phyloP scores from a whole-genome alignment of 2,888 invertebrate genomes.

The Luffia ferchaultella region DNA sequence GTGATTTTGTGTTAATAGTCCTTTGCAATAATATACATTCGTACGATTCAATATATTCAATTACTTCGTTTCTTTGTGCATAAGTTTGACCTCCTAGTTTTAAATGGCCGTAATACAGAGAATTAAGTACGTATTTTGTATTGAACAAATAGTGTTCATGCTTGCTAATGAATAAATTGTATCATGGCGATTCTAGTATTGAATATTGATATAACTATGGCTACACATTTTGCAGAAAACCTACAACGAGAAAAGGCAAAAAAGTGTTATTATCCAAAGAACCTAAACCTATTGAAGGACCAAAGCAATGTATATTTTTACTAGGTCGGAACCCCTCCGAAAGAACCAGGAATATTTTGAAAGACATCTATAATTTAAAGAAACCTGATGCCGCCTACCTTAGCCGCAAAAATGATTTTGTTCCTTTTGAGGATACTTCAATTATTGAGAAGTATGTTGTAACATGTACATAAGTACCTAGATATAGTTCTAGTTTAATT shows the following conservation, averaged over 20 bases:
- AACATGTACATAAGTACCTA: too few species aligned
- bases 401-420: constrained; percentile 84
- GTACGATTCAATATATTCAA: too few species aligned
- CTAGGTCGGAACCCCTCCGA: constrained; percentile 85
- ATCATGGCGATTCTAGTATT: too few species aligned
- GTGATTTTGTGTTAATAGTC: too few species aligned
- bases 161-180: too few species aligned
- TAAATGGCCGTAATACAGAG: constrained; percentile 53
- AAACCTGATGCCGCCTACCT: constrained; percentile 84
- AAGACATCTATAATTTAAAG: constrained; percentile 87
- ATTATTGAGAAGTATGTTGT: constrained; percentile 79
- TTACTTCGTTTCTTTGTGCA: too few species aligned
- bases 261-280: constrained; percentile 81
- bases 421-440: constrained; percentile 91
- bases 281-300: constrained; percentile 88
- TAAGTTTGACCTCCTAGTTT: too few species aligned
- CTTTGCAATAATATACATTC: too few species aligned
- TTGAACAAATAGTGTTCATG: neutral
- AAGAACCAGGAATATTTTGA: constrained; percentile 73
- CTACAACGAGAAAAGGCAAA: constrained; percentile 89
- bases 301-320: constrained; percentile 84
- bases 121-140: constrained; percentile 43
- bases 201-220: too few species aligned
- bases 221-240: constrained; percentile 74
- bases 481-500: too few species aligned